Base-by-base conservation (phyloP, 2,888 invertebrate species). In the Pelosia muscerda region DNA sequence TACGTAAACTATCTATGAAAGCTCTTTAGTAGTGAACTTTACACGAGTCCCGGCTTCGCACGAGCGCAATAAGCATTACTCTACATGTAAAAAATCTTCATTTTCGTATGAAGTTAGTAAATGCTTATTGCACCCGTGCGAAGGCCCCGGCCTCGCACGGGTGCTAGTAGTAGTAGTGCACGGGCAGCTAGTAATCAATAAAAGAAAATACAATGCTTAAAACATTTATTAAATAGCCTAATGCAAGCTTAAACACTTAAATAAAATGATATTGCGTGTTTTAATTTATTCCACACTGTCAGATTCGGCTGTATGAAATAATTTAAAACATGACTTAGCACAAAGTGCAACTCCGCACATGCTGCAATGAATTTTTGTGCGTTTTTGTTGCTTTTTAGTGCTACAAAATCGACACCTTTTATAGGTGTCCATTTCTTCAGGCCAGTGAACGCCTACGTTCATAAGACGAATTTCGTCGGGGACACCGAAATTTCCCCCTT, bases 331-430 rank as follows among this genome's bases (percentile, higher is more conserved):
- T 42, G 42, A 42, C 42, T 42, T 42, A 42, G 42, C 42, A 42
- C 42, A 42, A 42, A 42, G 42, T 42, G 42, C 42, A 42, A 42
- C 42, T 42, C 42, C 42, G 42, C 42, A 42, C 42, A 42, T 42
- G 42, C 42, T 42, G 42, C 28, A 28, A 28, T 28, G 28, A 28
- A 28, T 28, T 28, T 28, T 28, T 28, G 28, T 28, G 28, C 28
- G 28, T 28, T 28, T 28, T 28, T 28, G 28, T 69, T 56, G 56
- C 58, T 75, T 72, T 71, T 75, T 83, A 26, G 81, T 84, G 68
- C 82, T 82, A 68, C 83, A 84, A 73, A 83, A 85, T 19, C 79
- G 66, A 71, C 83, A 84, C 68, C 81, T 83, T 71, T 82, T 84
- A 65, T 84, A 83, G 62, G 79, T 78, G 34, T 67, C 65, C n/a